Evolutionary conservation across 2,113 vertebrate species (phyloP).

Genomic region (Centropus unirufus): DNA sequence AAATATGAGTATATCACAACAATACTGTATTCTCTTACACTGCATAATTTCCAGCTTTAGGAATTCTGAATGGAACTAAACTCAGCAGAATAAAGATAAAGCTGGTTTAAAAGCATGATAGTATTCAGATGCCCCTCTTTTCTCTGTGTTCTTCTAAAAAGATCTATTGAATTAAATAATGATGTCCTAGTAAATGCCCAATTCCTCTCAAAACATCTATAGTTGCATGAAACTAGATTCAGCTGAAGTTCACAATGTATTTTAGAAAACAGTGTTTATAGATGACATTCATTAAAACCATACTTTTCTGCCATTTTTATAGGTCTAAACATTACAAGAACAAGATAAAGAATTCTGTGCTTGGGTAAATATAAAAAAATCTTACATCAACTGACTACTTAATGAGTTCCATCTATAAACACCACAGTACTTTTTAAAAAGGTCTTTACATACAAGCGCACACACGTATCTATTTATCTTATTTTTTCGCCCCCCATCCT

Average conservation of each 20-base stretch:
- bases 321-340: background rate
- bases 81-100: background rate
- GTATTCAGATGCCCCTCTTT: background rate
- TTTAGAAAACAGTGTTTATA: background rate
- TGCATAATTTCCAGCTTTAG: background rate
- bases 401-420: background rate
- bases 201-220: background rate
- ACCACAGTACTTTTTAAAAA: background rate
- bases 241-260: background rate
- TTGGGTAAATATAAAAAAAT: background rate
- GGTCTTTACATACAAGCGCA: background rate
- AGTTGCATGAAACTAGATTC: background rate
- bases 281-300: background rate
- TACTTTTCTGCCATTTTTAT: background rate
- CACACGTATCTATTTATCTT: background rate
- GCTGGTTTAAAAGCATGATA: background rate
- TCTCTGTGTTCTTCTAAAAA: background rate
- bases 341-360: background rate
- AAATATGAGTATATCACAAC: background rate
- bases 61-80: background rate
- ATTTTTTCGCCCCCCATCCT: background rate
- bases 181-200: background rate
- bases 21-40: background rate
- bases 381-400: background rate
- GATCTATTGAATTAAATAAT: background rate